Evolutionary conservation across 1,140 invertebrate genomes (phyloP), one percentile per base, ranked within the genome.

Genomic region (Megalonaias nervosa): DNA sequence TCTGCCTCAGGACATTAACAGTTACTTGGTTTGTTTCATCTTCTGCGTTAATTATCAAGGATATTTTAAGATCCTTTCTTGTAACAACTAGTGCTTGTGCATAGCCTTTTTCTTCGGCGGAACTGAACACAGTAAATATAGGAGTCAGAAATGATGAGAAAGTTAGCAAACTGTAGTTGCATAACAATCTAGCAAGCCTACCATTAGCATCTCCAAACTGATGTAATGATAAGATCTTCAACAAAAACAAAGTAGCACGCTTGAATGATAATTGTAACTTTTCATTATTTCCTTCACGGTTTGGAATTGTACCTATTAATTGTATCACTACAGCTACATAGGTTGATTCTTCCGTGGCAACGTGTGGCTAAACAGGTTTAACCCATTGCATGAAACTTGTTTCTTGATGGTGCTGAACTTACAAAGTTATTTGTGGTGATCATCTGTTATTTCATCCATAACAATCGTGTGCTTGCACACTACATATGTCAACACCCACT

Each of bases 201-300:
- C 71, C 71, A 31, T 73, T 73, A 38, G 61, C 71, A 73, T 73
- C 71, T 65, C 11, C n/a, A 66, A 73, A 73, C n/a, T 61, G 71
- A 57, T 73, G 71, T 15, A 73, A 26, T 2, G 5, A 13, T 21
- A 73, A 31, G 60, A 73, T 65, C 1, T 11, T 26, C 64, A 56
- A 66, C 17, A 73, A 64, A 31, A 73, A 73, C 2, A 55, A 15
- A 38, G 61, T 73, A 11, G 71, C 57, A 66, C 71, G 58, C 66
- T 73, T 73, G 21, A 73, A 73, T 12, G 13, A 57, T 19, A 65
- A 19, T 23, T 56, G 55, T n/a, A 57, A 12, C 17, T n/a, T 2
- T 19, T 66, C 71, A 19, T 56, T 31, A 11, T 48, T n/a, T 23
- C 13, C 64, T 23, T 16, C n/a, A 11, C 19, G 21, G n/a, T n/a